These are phyloP conservation scores for Atethmia centrago DNA, from an alignment of 2,888 invertebrate species.

Conservation along the genomic window DNA sequence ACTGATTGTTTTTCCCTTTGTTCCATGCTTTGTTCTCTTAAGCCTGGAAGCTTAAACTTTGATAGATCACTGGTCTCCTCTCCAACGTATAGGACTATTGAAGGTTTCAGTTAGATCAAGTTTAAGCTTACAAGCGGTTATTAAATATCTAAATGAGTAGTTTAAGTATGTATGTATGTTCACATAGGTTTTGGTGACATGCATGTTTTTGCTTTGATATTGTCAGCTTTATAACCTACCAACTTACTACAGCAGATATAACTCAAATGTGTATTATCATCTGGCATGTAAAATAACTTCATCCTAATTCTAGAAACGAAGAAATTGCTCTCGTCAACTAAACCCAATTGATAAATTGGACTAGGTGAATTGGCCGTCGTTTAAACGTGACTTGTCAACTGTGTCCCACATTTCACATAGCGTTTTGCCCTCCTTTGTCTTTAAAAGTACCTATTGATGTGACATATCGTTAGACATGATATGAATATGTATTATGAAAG, in stretches of 20 bases:
- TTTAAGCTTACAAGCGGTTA: slow-evolving; percentile 54
- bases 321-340: slow-evolving; percentile 56
- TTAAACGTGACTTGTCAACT: slow-evolving; percentile 47
- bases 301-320: slow-evolving; percentile 53
- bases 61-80: not conserved
- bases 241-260: slow-evolving; percentile 20
- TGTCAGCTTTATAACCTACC: slow-evolving; percentile 17
- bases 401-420: slow-evolving; percentile 53
- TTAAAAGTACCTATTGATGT: slow-evolving; percentile 37
- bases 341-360: slow-evolving; percentile 64
- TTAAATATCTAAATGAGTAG: slow-evolving; percentile 31
- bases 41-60: slow-evolving; percentile 53
- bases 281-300: slow-evolving; percentile 52
- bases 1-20: slow-evolving; percentile 37
- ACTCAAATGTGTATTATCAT: slow-evolving; percentile 22
- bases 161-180: slow-evolving; percentile 7
- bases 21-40: slow-evolving; percentile 23
- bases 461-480: slow-evolving; percentile 30
- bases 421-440: slow-evolving; percentile 49
- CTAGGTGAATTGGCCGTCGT: slow-evolving; percentile 56
- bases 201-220: slow-evolving; percentile 56
- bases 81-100: not conserved
- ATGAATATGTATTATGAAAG: slow-evolving; percentile 26
- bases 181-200: slow-evolving; percentile 40
- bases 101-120: slow-evolving; percentile 10